Conservation (phyloP, 2,888 invertebrate genomes). For the Alviniconcha strummeri region DNA sequence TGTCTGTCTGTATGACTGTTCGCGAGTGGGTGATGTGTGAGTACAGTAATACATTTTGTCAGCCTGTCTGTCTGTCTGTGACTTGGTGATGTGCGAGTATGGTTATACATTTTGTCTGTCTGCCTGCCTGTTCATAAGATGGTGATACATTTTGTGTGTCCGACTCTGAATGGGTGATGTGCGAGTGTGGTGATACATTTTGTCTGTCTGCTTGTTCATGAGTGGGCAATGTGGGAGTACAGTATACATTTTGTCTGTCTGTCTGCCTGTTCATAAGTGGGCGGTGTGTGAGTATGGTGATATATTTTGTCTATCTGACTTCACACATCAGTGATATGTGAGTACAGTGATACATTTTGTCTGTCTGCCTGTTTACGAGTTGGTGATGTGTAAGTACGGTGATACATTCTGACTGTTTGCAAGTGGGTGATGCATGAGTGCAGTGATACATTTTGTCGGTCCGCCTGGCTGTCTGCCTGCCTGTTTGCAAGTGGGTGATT, state of each 20-base stretch:
- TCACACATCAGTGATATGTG: not conserved
- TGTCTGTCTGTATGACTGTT: constrained; percentile 81
- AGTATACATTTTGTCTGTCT: no score
- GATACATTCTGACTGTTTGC: not conserved
- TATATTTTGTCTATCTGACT: constrained; percentile 83
- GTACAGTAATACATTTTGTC: constrained; percentile 88
- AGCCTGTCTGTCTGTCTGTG: constrained; percentile 64
- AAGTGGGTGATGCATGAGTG: not conserved
- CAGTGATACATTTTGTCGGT: not conserved
- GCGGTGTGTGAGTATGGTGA: not conserved
- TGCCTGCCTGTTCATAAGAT: no score
- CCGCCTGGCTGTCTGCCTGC: no score
- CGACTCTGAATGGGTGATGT: not conserved
- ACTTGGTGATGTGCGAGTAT: not conserved
- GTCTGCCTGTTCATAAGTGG: no score
- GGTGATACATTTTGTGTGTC: not conserved
- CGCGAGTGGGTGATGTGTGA: constrained; percentile 79
- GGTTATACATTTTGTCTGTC: not conserved
- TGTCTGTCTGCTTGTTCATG: not conserved
- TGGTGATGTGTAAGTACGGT: no score
- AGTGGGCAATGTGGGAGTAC: no score
- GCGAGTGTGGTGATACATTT: not conserved
- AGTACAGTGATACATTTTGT: no score
- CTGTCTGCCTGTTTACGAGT: no score
- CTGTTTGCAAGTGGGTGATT: no score